Evolutionary conservation across 2,888 invertebrate species (phyloP), one percentile per base, ranked within the genome.

Genomic region (Abrostola triplasia): DNA sequence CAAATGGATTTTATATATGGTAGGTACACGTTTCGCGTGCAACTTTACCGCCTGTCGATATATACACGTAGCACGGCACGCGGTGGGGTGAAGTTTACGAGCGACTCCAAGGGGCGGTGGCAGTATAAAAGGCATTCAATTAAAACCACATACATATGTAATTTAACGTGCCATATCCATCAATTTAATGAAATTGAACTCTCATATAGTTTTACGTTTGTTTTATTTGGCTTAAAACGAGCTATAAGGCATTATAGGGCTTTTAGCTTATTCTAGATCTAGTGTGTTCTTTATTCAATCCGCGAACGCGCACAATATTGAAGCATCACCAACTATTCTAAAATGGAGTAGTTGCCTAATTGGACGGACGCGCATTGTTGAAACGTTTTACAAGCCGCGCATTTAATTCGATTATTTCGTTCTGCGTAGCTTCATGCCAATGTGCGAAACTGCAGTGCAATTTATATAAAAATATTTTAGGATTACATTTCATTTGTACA

Each of bases 81-180:
- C 55, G 13, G 36, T 38, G 35, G 56, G 38, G 60, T 6, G 53
- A 72, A 53, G 47, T 67, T 73, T 77, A 73, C 69, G 69, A 75
- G 41, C 57, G 36, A 41, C 40, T 49, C 11, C 47, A 56, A 36
- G 9, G 59, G 11, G 11, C 67, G 44, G 13, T 40, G 77, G 59
- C 69, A 49, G 57, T 73, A 77, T 67, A 69, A 77, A 73, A 69
- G 47, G 52, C 69, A 77, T 73, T 73, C 55, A 77, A 77, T 73
- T 73, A 73, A 68, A 73, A 77, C 60, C 48, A 58, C 73, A 73
- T 77, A 77, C 73, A 74, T 73, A 77, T 58, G 70, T 73, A 68
- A 77, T 64, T 77, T 73, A 55, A 60, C 74, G 55, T 59, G 42
- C 35, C 12, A 55, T 60, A 56, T 57, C 77, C 74, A 77, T 73